phyloP scores from a whole-genome alignment of 2,113 vertebrate genomes.

The Apus apus region DNA sequence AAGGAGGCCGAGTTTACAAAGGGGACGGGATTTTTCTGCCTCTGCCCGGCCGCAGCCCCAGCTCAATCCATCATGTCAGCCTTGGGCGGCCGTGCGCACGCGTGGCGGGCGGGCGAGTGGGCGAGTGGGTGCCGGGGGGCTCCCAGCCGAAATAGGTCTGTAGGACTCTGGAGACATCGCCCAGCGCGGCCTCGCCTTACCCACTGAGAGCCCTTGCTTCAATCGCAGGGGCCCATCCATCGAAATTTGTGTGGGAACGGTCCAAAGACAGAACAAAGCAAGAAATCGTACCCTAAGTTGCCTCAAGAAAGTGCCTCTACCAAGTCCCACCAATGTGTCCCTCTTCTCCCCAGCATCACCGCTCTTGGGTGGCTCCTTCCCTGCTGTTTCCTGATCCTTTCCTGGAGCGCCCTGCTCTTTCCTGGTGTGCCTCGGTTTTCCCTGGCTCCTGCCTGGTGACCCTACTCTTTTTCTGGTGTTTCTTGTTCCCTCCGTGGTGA shows the following conservation, averaged over 20 bases:
- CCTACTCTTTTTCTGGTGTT: not conserved
- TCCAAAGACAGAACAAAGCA: not conserved
- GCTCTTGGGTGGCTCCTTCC: not conserved
- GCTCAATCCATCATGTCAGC: slow-evolving; percentile 79
- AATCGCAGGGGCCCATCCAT: too few species aligned
- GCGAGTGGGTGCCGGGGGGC: not conserved
- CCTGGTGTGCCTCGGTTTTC: not conserved
- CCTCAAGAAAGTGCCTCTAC: not conserved
- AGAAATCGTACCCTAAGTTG: not conserved
- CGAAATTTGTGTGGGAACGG: not conserved
- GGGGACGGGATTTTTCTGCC: slow-evolving; percentile 69
- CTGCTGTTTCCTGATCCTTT: not conserved
- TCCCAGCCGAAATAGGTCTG: not conserved
- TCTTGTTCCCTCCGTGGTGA: not conserved
- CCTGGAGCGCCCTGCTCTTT: not conserved
- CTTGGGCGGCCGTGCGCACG: slow-evolving; percentile 29
- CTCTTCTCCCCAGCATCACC: not conserved
- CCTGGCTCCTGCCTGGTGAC: not conserved
- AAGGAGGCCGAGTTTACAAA: slow-evolving; percentile 79
- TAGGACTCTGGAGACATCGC: not conserved
- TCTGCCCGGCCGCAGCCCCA: slow-evolving; percentile 64
- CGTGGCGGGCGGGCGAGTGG: not conserved
- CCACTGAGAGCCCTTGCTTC: not conserved
- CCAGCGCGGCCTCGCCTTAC: not conserved
- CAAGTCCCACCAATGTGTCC: not conserved